Conservation (phyloP, 2,888 invertebrate genomes). For the Clivina fossor region DNA sequence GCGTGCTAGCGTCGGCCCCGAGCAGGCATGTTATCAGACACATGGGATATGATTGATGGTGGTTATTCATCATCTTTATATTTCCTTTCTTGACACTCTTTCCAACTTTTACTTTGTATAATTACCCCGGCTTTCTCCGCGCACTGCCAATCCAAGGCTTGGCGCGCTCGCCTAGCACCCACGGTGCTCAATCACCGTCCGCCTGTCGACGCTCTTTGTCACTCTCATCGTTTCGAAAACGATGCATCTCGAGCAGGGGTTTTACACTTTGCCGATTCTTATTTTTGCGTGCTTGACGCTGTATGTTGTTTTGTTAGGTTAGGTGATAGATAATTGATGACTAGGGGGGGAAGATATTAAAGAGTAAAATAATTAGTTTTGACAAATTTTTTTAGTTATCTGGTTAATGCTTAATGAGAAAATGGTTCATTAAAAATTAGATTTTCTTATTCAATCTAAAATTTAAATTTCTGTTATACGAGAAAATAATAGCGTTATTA, state of each 20-base stretch:
- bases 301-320: neutral
- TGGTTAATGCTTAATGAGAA: too few relatives aligned
- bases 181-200: slow-evolving; percentile 33
- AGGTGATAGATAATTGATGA: too few relatives aligned
- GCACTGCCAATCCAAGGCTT: slow-evolving; percentile 36
- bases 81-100: slow-evolving; percentile 50
- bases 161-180: slow-evolving; percentile 30
- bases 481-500: too few relatives aligned
- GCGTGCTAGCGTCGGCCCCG: slow-evolving; percentile 3
- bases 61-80: slow-evolving; percentile 54
- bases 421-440: too few relatives aligned
- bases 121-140: slow-evolving; percentile 45
- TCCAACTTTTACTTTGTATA: slow-evolving; percentile 50
- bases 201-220: slow-evolving; percentile 26
- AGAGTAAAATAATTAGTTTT: too few relatives aligned
- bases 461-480: too few relatives aligned
- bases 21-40: slow-evolving; percentile 40
- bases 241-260: neutral
- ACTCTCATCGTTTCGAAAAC: neutral
- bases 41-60: slow-evolving; percentile 53
- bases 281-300: neutral
- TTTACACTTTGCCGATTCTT: neutral
- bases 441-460: too few relatives aligned
- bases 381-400: too few relatives aligned
- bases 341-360: too few relatives aligned